phyloP scores from a whole-genome alignment of 2,888 invertebrate species.

The Tipula unca region DNA sequence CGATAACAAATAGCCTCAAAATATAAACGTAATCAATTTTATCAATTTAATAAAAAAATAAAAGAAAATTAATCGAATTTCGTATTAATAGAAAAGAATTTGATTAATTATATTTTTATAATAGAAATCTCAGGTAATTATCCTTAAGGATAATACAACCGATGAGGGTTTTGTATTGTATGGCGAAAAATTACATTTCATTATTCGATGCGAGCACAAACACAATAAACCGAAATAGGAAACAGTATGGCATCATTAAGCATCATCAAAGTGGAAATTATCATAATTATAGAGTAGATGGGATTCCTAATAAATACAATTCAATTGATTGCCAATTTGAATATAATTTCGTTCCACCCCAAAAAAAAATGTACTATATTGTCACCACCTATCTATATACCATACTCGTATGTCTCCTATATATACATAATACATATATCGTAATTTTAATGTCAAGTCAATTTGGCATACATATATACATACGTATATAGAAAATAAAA shows the following conservation, averaged over 20 bases:
- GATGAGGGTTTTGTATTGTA: background rate
- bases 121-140: background rate
- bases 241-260: background rate
- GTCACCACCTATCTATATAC: background rate
- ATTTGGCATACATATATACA: too few relatives aligned
- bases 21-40: background rate
- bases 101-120: background rate
- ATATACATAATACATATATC: background rate
- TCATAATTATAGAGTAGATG: background rate
- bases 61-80: background rate
- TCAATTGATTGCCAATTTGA: slow-evolving; percentile 8
- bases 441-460: background rate
- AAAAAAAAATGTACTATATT: background rate
- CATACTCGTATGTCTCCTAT: background rate
- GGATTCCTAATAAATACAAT: background rate
- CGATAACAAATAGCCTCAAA: background rate
- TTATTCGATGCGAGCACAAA: background rate
- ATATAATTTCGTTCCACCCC: slow-evolving; percentile 1
- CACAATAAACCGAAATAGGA: too few relatives aligned
- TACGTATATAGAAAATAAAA: background rate
- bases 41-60: background rate
- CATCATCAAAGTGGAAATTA: background rate
- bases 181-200: background rate
- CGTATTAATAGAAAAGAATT: background rate
- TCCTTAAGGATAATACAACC: background rate